phyloP scores from a whole-genome alignment of 2,797 vertebrate species.

The Spinus pinus region DNA sequence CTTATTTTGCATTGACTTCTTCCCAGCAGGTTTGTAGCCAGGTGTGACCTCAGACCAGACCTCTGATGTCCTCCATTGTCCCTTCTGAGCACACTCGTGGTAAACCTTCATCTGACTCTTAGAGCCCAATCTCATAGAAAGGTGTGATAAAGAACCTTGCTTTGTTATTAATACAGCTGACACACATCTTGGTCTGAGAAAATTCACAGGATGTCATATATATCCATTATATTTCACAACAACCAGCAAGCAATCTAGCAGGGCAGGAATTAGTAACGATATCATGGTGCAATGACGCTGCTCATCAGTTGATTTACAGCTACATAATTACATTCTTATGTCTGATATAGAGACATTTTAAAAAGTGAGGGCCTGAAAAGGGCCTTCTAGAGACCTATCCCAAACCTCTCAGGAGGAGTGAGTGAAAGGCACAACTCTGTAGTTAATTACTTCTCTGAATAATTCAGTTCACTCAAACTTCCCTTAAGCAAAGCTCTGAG shows the following conservation, averaged over 20 bases:
- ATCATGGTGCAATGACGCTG: background rate
- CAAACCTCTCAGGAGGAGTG: background rate
- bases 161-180: background rate
- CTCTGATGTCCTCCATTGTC: background rate
- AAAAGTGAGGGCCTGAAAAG: background rate
- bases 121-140: background rate
- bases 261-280: background rate
- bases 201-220: background rate
- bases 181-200: background rate
- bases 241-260: background rate
- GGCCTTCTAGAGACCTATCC: background rate
- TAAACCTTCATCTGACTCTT: background rate
- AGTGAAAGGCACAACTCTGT: background rate
- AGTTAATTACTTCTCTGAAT: background rate
- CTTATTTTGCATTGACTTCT: background rate
- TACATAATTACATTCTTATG: background rate
- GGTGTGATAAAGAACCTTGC: background rate
- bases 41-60: background rate
- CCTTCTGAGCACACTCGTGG: background rate
- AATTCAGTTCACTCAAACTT: background rate
- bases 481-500: background rate
- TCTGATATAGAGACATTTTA: background rate
- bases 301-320: background rate
- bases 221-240: constrained; percentile 11
- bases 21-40: background rate